Evolutionary conservation across 2,888 invertebrate genomes (phyloP).

Genomic region (Pseudococcus jackbeardsleyi): DNA sequence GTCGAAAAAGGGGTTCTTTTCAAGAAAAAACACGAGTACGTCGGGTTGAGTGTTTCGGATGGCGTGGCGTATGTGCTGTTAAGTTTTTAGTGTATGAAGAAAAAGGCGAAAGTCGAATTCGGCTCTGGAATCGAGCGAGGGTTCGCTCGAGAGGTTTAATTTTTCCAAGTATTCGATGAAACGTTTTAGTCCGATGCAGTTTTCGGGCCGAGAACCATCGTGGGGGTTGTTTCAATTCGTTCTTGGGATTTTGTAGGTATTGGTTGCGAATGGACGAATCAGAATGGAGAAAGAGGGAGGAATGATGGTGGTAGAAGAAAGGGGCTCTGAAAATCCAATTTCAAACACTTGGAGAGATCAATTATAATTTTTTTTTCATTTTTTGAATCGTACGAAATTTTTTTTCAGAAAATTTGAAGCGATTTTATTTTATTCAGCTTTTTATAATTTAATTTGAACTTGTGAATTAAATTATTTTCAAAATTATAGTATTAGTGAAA

Average conservation of each 20-base stretch:
- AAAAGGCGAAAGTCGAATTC: not conserved
- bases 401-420: no score
- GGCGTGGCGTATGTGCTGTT: not conserved
- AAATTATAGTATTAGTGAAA: no score
- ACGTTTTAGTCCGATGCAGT: not conserved
- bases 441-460: no score
- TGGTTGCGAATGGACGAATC: no score
- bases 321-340: no score
- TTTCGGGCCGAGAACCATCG: not conserved
- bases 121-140: not conserved
- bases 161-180: not conserved
- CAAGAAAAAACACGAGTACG: not conserved
- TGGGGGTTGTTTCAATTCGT: not conserved
- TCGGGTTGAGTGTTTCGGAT: not conserved
- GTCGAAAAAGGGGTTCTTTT: not conserved
- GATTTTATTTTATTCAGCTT: no score
- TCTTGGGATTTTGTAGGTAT: not conserved
- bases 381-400: no score
- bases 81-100: not conserved
- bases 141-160: not conserved
- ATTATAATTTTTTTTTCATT: no score
- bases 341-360: no score
- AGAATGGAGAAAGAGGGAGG: no score
- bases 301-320: no score
- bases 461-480: no score